Conservation (phyloP, 2,113 vertebrate species). For the Malaclemys terrapin region DNA sequence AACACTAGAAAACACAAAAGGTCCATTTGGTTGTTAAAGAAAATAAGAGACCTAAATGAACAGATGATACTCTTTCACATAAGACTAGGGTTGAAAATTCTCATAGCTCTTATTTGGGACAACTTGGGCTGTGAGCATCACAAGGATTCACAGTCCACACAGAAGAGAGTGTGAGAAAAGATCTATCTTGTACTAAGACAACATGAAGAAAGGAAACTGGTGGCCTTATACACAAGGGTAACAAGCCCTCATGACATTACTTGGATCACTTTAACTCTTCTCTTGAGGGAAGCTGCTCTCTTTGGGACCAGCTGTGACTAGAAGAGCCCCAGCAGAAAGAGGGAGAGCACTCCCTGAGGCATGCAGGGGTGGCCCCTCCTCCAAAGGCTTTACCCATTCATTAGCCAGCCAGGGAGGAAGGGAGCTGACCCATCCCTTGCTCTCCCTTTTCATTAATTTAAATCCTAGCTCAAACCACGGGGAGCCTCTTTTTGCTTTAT, state of each 20-base stretch:
- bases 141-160: background rate
- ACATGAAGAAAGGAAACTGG: accelerated
- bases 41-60: background rate
- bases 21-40: background rate
- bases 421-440: background rate
- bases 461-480: background rate
- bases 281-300: background rate
- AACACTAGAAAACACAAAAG: background rate
- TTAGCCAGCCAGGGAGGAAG: background rate
- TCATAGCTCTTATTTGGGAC: background rate
- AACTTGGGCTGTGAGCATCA: background rate
- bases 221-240: background rate
- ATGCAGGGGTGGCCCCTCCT: background rate
- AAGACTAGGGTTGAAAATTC: background rate
- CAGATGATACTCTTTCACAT: background rate
- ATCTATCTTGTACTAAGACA: background rate
- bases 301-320: background rate
- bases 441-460: background rate
- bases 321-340: background rate
- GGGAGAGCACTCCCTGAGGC: background rate
- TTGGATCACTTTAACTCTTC: accelerated
- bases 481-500: background rate
- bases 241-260: background rate
- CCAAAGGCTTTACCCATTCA: background rate
- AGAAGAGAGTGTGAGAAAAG: background rate